Evolutionary conservation across 64 coral and sea anemone genomes (phyloP), one percentile per base, ranked within the genome.

Genomic region (Montipora efflorescens): DNA sequence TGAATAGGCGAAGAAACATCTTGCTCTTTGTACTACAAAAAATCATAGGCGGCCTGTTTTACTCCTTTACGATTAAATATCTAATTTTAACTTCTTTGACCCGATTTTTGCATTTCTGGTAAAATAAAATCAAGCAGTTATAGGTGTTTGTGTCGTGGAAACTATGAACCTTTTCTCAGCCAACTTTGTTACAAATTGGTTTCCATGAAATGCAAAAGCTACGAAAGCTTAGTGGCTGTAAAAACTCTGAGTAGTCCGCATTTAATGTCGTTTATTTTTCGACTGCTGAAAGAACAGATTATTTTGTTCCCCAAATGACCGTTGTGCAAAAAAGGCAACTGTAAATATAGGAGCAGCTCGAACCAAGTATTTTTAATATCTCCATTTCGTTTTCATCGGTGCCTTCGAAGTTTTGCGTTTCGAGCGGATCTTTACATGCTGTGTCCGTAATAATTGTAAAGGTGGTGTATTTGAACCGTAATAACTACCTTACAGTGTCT

Each of bases 181-280:
- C 72, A 75, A 53, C 48, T 87, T 87, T 92, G 81, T 92, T 92
- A 85, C 46, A 81, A 47, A 77, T 77, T 71, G 69, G 90, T 92
- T 92, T 92, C 80, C 52, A 64, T 15, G 61, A 64, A 55, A 87
- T 93, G 91, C 48, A 67, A 78, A 75, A 87, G 66, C 82, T 72
- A 86, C 47, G 82, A 86, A 67, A 72, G 62, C 82, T 71, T 45
- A 50, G 68, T 21, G 44, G 82, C 4, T 86, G 48, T 48, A 51
- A 66, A 22, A 62, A 83, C 59, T 83, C 25, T 16, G 8, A 67
- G 59, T 47, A 7, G 59, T 18, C 16, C 16, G 47, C 23, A 49
- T 86, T 86, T 70, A 86, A 71, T 86, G 66, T 46, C 9, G 7
- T 72, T 47, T 45, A 19, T 71, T 47, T 48, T 84, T 36, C 67